phyloP scores from a whole-genome alignment of 2,113 vertebrate species.

The Passerina amoena region DNA sequence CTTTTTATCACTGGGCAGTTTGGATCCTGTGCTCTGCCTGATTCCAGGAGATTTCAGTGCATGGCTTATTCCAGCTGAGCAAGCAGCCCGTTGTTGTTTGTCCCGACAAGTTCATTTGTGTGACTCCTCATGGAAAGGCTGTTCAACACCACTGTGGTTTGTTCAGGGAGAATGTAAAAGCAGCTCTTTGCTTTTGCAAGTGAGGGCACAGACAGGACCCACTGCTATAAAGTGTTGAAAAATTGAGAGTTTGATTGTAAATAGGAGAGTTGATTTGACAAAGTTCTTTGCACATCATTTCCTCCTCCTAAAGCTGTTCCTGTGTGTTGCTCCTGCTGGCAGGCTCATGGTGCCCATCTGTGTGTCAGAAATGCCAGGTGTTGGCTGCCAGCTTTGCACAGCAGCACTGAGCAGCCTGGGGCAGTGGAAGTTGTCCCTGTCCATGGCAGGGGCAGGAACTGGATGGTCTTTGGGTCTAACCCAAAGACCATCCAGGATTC shows the following conservation, averaged over 20 bases:
- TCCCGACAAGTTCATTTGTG: not conserved
- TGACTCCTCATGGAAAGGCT: not conserved
- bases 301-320: not conserved
- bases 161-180: not conserved
- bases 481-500: not conserved
- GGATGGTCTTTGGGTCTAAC: no score
- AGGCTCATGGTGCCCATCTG: not conserved
- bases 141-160: not conserved
- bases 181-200: not conserved
- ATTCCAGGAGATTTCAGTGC: not conserved
- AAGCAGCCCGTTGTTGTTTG: not conserved
- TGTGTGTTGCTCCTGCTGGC: not conserved
- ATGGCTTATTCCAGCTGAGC: not conserved
- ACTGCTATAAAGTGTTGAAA: not conserved
- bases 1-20: not conserved
- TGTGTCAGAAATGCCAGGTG: not conserved
- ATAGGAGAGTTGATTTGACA: not conserved
- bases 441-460: not conserved
- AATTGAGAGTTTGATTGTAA: not conserved
- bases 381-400: not conserved
- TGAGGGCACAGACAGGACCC: not conserved
- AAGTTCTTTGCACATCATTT: not conserved
- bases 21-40: not conserved
- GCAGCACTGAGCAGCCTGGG: not conserved
- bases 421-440: not conserved